Conservation (phyloP, 2,113 vertebrate species). For the Macquaria ambigua region DNA sequence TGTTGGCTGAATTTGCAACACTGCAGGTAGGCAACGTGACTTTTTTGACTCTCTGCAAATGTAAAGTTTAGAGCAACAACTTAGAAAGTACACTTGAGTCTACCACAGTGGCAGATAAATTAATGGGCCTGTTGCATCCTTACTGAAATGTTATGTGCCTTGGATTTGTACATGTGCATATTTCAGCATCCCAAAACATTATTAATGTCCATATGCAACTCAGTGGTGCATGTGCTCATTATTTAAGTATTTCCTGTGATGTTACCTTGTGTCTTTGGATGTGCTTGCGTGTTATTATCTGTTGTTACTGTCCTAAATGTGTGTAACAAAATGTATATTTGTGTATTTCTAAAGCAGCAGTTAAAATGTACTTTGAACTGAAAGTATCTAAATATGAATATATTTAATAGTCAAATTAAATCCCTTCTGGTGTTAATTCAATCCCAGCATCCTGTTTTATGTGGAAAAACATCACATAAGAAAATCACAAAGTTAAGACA, state of each 20-base stretch:
- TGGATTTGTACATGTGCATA: not conserved
- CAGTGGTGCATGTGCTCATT: not conserved
- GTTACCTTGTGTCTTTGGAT: not conserved
- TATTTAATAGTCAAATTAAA: not conserved
- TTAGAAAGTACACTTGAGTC: not conserved
- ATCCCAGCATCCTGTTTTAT: not conserved
- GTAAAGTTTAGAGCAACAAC: conserved; percentile 11
- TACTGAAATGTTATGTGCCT: not conserved
- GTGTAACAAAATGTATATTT: not conserved
- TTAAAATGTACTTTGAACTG: not conserved
- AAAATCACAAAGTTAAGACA: not conserved
- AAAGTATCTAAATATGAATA: not conserved
- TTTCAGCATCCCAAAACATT: not conserved
- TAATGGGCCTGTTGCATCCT: not conserved
- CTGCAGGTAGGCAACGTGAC: not conserved
- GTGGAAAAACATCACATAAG: not conserved
- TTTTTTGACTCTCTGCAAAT: conserved; percentile 3
- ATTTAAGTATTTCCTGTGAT: not conserved
- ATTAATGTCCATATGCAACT: not conserved
- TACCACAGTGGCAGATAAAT: not conserved
- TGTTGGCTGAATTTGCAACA: conserved; percentile 1
- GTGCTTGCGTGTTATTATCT: too few relatives aligned
- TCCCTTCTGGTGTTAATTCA: not conserved
- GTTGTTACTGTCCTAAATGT: not conserved
- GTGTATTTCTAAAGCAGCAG: not conserved